phyloP scores from a whole-genome alignment of 2,888 invertebrate species.

The Ophion costatus region DNA sequence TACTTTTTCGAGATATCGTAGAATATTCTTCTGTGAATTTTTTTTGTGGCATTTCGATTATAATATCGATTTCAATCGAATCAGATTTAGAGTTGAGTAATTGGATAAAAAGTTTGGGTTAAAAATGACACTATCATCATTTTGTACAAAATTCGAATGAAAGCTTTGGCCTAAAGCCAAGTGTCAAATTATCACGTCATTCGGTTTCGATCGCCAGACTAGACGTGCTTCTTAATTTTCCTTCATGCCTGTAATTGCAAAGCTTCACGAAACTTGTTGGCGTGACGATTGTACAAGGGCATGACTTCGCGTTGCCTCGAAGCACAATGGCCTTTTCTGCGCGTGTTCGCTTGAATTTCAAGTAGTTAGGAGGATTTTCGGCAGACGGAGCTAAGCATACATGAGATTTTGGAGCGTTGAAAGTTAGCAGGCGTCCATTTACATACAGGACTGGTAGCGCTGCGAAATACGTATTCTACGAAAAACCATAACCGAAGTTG shows the following conservation, averaged over 20 bases:
- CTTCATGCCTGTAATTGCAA: background rate
- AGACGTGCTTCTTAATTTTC: background rate
- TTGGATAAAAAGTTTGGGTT: background rate
- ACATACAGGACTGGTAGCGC: background rate
- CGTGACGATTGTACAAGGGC: background rate
- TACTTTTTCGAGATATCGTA: background rate
- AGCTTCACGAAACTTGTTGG: background rate
- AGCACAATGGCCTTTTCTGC: background rate
- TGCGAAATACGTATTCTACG: background rate
- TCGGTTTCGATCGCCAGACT: background rate
- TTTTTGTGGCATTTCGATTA: background rate
- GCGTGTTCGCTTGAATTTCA: background rate
- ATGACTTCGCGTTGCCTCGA: background rate
- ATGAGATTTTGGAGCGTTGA: background rate
- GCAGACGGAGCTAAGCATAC: background rate
- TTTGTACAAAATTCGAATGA: background rate
- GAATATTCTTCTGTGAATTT: background rate
- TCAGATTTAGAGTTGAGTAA: background rate
- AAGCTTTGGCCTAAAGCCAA: background rate
- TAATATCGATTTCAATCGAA: background rate
- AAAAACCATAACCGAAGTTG: background rate
- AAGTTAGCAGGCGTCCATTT: background rate
- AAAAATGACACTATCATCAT: background rate
- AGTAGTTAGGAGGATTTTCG: background rate
- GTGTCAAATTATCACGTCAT: background rate